These are phyloP conservation scores for Syrista parreyssii DNA, from an alignment of 2,888 invertebrate genomes.

Conservation along the genomic window DNA sequence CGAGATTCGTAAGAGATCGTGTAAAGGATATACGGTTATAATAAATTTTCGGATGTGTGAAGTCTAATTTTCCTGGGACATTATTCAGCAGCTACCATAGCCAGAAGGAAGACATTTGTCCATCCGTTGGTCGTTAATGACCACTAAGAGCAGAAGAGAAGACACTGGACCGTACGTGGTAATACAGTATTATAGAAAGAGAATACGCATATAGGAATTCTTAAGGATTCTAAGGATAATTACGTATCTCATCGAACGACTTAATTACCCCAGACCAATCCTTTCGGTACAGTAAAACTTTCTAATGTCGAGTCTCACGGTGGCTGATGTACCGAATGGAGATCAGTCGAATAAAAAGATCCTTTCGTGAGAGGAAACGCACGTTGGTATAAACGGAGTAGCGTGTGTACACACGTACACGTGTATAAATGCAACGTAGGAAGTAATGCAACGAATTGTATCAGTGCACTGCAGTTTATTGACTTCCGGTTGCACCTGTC, in stretches of 20 bases:
- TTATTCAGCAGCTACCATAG: not conserved
- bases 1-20: not conserved
- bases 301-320: not conserved
- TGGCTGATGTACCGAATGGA: not conserved
- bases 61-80: not conserved
- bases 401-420: not conserved
- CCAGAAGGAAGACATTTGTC: not conserved
- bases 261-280: not conserved
- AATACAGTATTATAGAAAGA: not conserved
- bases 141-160: not conserved
- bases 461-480: not conserved
- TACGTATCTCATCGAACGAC: not conserved
- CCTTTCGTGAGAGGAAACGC: not conserved
- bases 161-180: not conserved
- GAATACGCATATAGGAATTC: not conserved
- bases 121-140: not conserved
- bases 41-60: not conserved
- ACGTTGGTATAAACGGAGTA: not conserved
- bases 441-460: not conserved
- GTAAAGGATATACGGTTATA: not conserved
- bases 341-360: not conserved
- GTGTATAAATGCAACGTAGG: not conserved
- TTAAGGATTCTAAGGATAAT: not conserved
- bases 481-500: constrained; percentile 60
- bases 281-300: not conserved